Conservation (phyloP, 2,888 invertebrate species). For the Tuta absoluta region DNA sequence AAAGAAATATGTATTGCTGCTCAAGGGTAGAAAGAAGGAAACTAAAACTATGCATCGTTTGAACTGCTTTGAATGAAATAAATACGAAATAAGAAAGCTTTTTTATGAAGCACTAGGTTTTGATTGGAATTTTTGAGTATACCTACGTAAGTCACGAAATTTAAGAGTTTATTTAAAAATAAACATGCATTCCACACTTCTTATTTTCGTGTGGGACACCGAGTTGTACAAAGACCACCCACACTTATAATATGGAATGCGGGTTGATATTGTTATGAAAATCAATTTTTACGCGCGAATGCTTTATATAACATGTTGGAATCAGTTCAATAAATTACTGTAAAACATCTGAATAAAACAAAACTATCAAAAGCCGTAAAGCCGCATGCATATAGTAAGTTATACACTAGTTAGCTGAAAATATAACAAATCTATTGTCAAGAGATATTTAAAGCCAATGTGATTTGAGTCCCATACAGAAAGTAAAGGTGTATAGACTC, state of each 20-base stretch:
- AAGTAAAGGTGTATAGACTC: not conserved
- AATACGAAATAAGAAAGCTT: not conserved
- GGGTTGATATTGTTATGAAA: not conserved
- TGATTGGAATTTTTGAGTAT: no score
- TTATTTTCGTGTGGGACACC: no score
- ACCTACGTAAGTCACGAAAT: no score
- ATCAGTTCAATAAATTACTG: no score
- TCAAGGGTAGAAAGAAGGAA: not conserved
- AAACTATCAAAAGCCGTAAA: not conserved
- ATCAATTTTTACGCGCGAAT: not conserved
- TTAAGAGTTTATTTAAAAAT: not conserved
- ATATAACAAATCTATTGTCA: constrained; percentile 39
- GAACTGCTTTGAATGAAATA: not conserved
- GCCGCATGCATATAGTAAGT: constrained; percentile 46
- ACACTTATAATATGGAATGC: not conserved
- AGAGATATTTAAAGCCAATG: constrained; percentile 38
- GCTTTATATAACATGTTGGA: not conserved
- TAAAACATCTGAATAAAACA: not conserved
- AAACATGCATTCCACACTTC: not conserved
- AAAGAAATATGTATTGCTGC: not conserved
- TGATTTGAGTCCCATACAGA: not conserved
- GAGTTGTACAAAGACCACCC: not conserved
- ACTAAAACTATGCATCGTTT: not conserved
- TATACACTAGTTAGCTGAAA: constrained; percentile 24
- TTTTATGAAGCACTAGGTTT: not conserved